phyloP scores from a whole-genome alignment of 2,113 vertebrate species.

The Chamaea fasciata region DNA sequence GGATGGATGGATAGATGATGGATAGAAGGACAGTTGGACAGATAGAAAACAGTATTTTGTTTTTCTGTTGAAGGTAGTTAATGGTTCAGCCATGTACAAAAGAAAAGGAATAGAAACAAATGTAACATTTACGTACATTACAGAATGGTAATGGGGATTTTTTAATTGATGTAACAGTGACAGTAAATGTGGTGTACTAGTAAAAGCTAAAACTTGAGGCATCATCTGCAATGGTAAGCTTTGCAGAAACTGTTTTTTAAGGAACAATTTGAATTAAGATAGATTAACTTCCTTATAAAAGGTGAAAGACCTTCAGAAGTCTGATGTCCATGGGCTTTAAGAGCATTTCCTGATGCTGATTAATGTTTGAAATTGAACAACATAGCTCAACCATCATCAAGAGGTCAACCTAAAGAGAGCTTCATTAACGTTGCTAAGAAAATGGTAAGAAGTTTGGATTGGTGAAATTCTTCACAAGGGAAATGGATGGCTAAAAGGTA shows the following conservation, averaged over 20 bases:
- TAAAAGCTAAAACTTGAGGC: neutral
- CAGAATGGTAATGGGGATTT: neutral
- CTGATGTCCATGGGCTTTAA: neutral
- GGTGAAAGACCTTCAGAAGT: neutral
- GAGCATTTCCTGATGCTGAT: neutral
- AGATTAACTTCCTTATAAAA: neutral
- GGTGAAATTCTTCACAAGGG: neutral
- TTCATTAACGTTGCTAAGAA: neutral
- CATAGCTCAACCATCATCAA: neutral
- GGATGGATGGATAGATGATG: neutral
- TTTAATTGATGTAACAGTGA: neutral
- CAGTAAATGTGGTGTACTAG: neutral
- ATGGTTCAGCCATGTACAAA: neutral
- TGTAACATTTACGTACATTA: neutral
- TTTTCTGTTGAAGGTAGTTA: neutral
- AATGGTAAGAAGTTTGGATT: neutral
- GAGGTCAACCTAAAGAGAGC: neutral
- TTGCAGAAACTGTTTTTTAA: neutral
- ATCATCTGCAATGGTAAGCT: neutral
- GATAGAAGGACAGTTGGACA: neutral
- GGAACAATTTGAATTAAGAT: neutral
- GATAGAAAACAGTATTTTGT: neutral
- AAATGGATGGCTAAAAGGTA: neutral
- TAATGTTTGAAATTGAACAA: neutral
- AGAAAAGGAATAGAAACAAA: neutral